Evolutionary conservation across 1,140 invertebrate genomes (phyloP).

Genomic region (Dinothrombium tinctorium): DNA sequence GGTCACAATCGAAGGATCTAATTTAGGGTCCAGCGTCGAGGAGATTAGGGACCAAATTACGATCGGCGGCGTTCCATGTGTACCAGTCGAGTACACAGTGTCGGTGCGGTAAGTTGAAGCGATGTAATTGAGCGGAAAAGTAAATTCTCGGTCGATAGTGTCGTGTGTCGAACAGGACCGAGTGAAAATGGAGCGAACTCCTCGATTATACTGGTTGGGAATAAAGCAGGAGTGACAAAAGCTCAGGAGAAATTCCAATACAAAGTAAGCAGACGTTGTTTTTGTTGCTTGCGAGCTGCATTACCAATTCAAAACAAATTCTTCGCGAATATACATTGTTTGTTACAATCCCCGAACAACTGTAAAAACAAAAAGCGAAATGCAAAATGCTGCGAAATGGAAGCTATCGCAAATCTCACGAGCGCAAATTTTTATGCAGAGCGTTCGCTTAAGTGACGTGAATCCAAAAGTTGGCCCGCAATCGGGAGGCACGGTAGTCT

Average conservation of each 20-base stretch:
- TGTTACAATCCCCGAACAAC: too few relatives aligned
- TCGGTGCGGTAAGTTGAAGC: slow-evolving; percentile 37
- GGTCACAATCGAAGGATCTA: slow-evolving; percentile 82
- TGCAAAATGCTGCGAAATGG: too few relatives aligned
- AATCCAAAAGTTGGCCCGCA: slow-evolving; percentile 65
- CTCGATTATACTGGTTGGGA: slow-evolving; percentile 61
- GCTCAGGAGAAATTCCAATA: slow-evolving; percentile 67
- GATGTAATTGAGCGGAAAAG: not conserved
- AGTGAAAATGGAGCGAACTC: slow-evolving; percentile 38
- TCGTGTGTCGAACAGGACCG: slow-evolving; percentile 62
- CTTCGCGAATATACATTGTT: too few relatives aligned
- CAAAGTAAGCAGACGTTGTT: too few relatives aligned
- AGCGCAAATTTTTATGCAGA: too few relatives aligned
- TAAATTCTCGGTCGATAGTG: slow-evolving; percentile 22
- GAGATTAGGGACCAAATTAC: slow-evolving; percentile 74
- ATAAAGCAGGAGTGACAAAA: slow-evolving; percentile 62
- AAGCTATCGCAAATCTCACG: too few relatives aligned
- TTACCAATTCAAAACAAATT: too few relatives aligned
- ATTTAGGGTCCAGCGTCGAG: slow-evolving; percentile 65
- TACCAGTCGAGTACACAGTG: slow-evolving; percentile 63
- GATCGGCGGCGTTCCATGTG: slow-evolving; percentile 69
- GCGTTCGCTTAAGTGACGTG: slow-evolving; percentile 50
- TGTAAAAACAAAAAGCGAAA: too few relatives aligned
- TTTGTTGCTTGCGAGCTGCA: too few relatives aligned
- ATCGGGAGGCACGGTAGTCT: slow-evolving; percentile 75